A percentile compares a stretch with the other conserved stretches of the same genome.
phyloP scores from a whole-genome alignment of 2,888 invertebrate genomes.

The Aromia moschata region DNA sequence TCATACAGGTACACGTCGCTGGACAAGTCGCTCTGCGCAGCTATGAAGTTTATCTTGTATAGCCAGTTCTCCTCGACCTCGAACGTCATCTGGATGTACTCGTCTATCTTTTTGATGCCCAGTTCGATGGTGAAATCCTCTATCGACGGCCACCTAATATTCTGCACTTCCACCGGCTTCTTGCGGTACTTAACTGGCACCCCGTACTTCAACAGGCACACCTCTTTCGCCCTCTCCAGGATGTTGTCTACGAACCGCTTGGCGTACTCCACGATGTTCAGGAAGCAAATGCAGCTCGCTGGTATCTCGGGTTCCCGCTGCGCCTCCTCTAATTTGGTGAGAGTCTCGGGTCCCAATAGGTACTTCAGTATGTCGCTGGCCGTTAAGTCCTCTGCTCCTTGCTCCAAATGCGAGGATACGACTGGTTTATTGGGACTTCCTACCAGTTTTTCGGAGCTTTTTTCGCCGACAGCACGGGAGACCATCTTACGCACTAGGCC shows the following conservation, averaged over 20 bases:
- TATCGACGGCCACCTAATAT: conserved; percentile 4
- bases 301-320: background rate
- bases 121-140: background rate
- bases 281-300: background rate
- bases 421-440: too few species aligned
- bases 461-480: background rate
- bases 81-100: background rate
- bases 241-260: background rate
- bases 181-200: background rate
- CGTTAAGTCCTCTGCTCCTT: background rate
- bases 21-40: conserved; percentile 2
- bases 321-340: background rate
- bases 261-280: background rate
- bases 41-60: background rate
- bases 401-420: background rate
- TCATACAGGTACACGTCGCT: conserved; percentile 2
- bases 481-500: background rate
- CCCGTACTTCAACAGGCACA: background rate
- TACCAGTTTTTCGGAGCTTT: background rate
- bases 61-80: background rate
- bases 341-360: background rate
- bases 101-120: background rate
- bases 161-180: background rate
- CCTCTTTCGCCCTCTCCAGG: background rate
- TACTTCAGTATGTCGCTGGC: background rate